Percentiles rank a stretch among this genome's conserved stretches.
Conservation (phyloP, 1,140 invertebrate genomes). For the Drosophila gunungcola region DNA sequence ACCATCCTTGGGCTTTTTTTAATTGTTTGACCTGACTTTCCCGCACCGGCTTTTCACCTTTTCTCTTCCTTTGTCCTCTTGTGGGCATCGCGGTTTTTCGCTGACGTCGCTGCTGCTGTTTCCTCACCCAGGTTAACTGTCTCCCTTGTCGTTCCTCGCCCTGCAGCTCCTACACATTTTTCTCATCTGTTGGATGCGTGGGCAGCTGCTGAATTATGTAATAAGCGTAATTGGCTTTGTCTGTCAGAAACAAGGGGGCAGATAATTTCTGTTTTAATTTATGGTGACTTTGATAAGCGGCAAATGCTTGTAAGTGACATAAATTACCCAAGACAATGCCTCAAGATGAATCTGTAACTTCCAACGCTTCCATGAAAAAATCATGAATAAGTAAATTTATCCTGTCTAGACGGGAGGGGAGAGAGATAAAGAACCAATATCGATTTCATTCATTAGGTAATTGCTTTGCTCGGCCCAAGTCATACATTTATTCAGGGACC, state of each 20-base stretch:
- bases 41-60: background rate
- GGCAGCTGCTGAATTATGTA: constrained; percentile 71
- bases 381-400: constrained; percentile 52
- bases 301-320: constrained; percentile 67
- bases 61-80: constrained; percentile 11
- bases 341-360: constrained; percentile 48
- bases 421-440: constrained; percentile 4
- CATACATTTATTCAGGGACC: constrained; percentile 1
- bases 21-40: constrained; percentile 69
- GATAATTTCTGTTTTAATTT: constrained; percentile 67
- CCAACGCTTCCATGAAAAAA: background rate
- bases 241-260: constrained; percentile 1
- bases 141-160: background rate
- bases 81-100: constrained; percentile 45
- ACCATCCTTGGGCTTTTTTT: constrained; percentile 34
- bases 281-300: constrained; percentile 77
- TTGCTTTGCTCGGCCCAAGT: constrained; percentile 5
- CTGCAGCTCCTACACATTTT: background rate
- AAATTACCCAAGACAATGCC: constrained; percentile 68
- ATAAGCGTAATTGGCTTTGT: constrained; percentile 76
- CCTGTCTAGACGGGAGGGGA: constrained; percentile 49
- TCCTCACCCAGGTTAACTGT: constrained; percentile 58
- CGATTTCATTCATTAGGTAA: constrained; percentile 61
- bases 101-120: constrained; percentile 34
- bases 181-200: constrained; percentile 50